A percentile compares a stretch with the other conserved stretches of the same genome.
phyloP scores from a whole-genome alignment of 2,888 invertebrate genomes.

The Tupiocoris notatus region DNA sequence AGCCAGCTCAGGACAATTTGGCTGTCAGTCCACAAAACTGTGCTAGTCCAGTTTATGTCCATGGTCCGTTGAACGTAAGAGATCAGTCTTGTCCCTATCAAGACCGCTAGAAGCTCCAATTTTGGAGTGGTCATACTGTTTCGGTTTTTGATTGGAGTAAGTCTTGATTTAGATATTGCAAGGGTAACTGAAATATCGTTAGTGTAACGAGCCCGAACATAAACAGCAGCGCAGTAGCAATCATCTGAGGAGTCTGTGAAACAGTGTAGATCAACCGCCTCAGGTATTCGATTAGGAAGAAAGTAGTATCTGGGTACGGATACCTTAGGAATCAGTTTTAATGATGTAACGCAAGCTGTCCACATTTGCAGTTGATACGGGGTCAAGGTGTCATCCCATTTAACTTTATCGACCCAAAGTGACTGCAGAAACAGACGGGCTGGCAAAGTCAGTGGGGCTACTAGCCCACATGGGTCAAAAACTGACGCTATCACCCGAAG shows the following conservation, averaged over 20 bases:
- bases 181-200: neutral
- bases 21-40: slow-evolving; percentile 20
- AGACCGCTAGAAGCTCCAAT: slow-evolving; percentile 13
- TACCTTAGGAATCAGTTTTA: neutral
- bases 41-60: neutral
- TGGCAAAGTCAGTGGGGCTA: neutral
- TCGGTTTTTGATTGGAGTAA: neutral
- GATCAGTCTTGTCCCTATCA: slow-evolving; percentile 8
- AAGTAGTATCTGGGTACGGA: neutral
- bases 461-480: slow-evolving; percentile 19
- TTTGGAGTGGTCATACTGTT: slow-evolving; percentile 13
- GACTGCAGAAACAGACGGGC: neutral
- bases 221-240: neutral
- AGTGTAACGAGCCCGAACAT: neutral
- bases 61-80: neutral
- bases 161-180: slow-evolving; percentile 12
- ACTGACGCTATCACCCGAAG: slow-evolving; percentile 7
- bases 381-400: slow-evolving; percentile 6
- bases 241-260: slow-evolving; percentile 19
- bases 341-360: neutral
- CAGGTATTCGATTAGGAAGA: too few species aligned
- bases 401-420: neutral
- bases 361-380: neutral
- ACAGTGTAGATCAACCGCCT: slow-evolving; percentile 1
- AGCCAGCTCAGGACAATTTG: slow-evolving; percentile 21